phyloP scores from a whole-genome alignment of 2,113 vertebrate genomes.

The Ovis canadensis region DNA sequence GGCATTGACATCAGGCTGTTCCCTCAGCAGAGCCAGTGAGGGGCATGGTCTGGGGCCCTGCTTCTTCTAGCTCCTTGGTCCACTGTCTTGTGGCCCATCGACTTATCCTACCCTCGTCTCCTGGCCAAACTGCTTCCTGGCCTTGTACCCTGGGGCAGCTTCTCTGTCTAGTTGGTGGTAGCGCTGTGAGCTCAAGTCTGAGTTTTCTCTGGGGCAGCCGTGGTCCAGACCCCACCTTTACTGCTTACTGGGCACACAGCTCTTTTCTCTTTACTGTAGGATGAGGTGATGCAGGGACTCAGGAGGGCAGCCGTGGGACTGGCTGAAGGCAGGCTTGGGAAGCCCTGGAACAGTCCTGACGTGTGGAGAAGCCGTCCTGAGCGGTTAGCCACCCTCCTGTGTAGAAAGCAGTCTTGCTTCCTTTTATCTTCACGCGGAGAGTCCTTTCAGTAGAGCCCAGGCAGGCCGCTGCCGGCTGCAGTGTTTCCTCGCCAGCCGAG shows the following conservation, averaged over 20 bases:
- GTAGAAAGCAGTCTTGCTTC: neutral
- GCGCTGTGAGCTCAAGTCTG: neutral
- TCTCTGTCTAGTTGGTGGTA: neutral
- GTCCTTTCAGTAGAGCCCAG: neutral
- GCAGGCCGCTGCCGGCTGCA: neutral
- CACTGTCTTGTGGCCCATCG: neutral
- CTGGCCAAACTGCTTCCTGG: neutral
- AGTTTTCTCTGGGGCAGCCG: too few relatives aligned
- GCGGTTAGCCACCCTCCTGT: neutral
- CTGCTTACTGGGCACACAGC: neutral
- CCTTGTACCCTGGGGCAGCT: neutral
- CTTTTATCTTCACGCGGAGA: neutral
- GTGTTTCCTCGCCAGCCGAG: fast-evolving
- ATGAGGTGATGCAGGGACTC: neutral
- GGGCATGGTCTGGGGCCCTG: neutral
- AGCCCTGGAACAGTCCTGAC: neutral
- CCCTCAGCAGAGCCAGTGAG: neutral
- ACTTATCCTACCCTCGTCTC: neutral
- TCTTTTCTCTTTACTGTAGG: neutral
- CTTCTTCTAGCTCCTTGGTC: neutral
- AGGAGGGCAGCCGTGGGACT: neutral
- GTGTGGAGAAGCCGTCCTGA: neutral
- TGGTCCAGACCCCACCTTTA: neutral
- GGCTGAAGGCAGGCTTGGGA: neutral
- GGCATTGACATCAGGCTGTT: neutral